Evolutionary conservation across 2,888 invertebrate genomes (phyloP).

Genomic region (Schizotus pectinicornis): DNA sequence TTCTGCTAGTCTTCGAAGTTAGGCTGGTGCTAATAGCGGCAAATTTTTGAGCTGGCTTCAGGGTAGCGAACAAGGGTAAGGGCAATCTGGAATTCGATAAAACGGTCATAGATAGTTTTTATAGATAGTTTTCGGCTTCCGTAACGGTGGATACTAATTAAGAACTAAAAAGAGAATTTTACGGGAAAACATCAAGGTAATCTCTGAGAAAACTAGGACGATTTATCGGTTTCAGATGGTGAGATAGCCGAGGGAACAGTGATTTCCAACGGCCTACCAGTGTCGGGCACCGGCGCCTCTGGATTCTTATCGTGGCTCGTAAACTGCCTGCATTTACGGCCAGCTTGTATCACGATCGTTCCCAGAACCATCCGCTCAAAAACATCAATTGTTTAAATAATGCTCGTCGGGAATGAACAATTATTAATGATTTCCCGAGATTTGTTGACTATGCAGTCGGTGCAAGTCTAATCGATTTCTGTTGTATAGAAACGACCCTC

Average conservation of each 20-base stretch:
- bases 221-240: conserved; percentile 46
- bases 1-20: too few relatives aligned
- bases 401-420: conserved; percentile 30
- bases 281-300: conserved; percentile 48
- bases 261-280: conserved; percentile 47
- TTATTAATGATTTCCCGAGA: conserved; percentile 43
- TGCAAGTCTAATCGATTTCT: conserved; percentile 44
- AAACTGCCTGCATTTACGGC: conserved; percentile 37
- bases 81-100: background rate
- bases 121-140: conserved; percentile 14
- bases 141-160: conserved; percentile 30
- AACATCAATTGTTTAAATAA: conserved; percentile 37
- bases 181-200: conserved; percentile 28
- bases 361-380: conserved; percentile 26
- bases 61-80: too few relatives aligned
- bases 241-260: conserved; percentile 46
- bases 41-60: too few relatives aligned
- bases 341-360: conserved; percentile 27
- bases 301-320: conserved; percentile 45
- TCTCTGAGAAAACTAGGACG: conserved; percentile 34
- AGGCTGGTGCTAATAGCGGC: too few relatives aligned
- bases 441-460: conserved; percentile 26
- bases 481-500: conserved; percentile 45
- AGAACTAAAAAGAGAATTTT: conserved; percentile 23
- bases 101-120: too few relatives aligned